Conservation (phyloP, 2,888 invertebrate species). For the Leucophora obtusa region DNA sequence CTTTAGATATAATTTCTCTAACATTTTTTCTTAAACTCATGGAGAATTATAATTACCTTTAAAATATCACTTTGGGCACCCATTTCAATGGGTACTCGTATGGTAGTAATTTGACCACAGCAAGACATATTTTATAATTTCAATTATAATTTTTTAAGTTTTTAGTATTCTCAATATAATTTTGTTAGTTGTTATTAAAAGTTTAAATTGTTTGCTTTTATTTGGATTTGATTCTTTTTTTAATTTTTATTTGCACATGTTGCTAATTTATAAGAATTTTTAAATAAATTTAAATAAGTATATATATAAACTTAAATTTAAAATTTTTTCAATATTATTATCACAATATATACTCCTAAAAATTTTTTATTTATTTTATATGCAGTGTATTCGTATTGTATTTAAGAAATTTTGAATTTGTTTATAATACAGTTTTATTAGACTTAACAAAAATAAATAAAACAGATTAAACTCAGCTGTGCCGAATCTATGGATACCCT, state of each 20-base stretch:
- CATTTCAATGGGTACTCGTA: slow-evolving; percentile 88
- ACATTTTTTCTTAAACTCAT: neutral
- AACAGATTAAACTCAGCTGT: too few relatives aligned
- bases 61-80: slow-evolving; percentile 87
- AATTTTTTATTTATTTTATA: neutral
- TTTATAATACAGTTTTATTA: neutral
- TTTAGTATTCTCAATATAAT: slow-evolving; percentile 8
- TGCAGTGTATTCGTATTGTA: neutral
- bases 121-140: slow-evolving; percentile 80
- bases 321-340: slow-evolving; percentile 1
- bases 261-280: slow-evolving; percentile 24
- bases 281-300: slow-evolving; percentile 16
- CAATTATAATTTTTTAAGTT: slow-evolving; percentile 59
- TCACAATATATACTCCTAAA: too few relatives aligned
- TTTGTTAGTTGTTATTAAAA: slow-evolving; percentile 9
- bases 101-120: slow-evolving; percentile 86
- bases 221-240: neutral
- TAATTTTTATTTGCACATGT: slow-evolving; percentile 32
- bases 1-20: neutral
- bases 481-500: too few relatives aligned
- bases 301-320: slow-evolving; percentile 9
- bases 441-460: neutral
- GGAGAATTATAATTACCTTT: slow-evolving; percentile 81
- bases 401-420: neutral
- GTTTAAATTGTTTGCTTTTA: slow-evolving; percentile 16